These are phyloP conservation scores for Callorhinus ursinus DNA, from an alignment of 2,113 vertebrate species.

Conservation along the genomic window DNA sequence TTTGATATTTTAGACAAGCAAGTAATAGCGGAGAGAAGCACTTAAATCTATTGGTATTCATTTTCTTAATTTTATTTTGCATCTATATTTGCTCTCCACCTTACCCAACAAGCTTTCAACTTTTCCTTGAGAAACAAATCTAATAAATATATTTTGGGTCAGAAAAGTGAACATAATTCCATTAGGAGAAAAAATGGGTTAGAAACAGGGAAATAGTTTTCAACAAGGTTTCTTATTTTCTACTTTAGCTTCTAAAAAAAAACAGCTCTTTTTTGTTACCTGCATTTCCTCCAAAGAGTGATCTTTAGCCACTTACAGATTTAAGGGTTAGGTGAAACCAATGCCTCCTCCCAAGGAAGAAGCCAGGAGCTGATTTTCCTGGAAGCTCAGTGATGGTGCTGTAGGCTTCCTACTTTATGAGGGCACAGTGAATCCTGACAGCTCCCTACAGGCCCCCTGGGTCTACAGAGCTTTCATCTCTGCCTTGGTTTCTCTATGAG, in stretches of 20 bases:
- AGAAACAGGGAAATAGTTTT: neutral
- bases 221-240: neutral
- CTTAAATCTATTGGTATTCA: neutral
- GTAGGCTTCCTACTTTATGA: conserved; percentile 32
- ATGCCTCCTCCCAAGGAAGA: neutral
- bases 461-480: conserved; percentile 30
- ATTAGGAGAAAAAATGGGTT: neutral
- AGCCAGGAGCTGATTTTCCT: neutral
- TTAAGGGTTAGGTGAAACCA: neutral
- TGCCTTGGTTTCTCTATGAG: conserved; percentile 57
- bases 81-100: neutral
- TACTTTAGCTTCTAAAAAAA: conserved; percentile 43
- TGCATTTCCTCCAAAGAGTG: neutral
- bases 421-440: neutral
- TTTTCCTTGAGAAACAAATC: conserved; percentile 15
- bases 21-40: neutral
- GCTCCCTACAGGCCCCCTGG: neutral
- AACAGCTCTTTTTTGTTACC: neutral
- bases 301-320: conserved; percentile 30
- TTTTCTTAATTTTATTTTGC: conserved; percentile 21
- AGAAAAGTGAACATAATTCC: neutral
- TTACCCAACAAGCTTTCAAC: neutral
- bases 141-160: conserved; percentile 17
- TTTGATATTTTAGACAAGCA: neutral
- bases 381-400: neutral